phyloP scores from a whole-genome alignment of 2,113 vertebrate genomes.

The Tinamus guttatus region DNA sequence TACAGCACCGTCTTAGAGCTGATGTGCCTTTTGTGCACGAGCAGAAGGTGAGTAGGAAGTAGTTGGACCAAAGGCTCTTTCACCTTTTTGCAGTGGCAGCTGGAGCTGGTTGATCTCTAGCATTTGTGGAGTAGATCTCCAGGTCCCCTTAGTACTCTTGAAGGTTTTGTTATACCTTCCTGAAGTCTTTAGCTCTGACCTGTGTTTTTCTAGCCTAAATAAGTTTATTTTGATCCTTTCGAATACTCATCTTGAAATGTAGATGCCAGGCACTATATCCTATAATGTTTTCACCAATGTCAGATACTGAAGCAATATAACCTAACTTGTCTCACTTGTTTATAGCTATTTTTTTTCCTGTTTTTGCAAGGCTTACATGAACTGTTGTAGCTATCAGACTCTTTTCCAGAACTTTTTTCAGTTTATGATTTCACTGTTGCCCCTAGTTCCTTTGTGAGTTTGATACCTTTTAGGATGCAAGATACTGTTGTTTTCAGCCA shows the following conservation, averaged over 20 bases:
- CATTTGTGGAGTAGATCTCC: neutral
- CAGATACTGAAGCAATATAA: neutral
- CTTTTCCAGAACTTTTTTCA: neutral
- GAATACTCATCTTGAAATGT: neutral
- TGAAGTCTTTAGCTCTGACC: neutral
- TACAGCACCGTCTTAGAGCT: neutral
- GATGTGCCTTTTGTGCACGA: neutral
- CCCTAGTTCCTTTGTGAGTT: neutral
- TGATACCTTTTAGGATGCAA: neutral
- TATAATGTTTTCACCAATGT: neutral
- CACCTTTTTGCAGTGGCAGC: neutral
- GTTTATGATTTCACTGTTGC: neutral
- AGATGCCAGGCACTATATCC: neutral
- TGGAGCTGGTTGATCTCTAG: neutral
- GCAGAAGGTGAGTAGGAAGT: neutral
- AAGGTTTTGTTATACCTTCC: neutral
- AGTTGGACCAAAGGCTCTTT: neutral
- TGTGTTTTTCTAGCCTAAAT: neutral
- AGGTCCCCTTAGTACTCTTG: neutral
- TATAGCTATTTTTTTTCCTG: neutral
- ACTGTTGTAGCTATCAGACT: neutral
- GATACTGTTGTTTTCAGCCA: neutral
- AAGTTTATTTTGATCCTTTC: neutral
- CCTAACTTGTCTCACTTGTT: neutral
- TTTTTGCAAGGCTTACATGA: neutral